Conservation (phyloP, 1,140 invertebrate species). For the Drosophila athabasca region DNA sequence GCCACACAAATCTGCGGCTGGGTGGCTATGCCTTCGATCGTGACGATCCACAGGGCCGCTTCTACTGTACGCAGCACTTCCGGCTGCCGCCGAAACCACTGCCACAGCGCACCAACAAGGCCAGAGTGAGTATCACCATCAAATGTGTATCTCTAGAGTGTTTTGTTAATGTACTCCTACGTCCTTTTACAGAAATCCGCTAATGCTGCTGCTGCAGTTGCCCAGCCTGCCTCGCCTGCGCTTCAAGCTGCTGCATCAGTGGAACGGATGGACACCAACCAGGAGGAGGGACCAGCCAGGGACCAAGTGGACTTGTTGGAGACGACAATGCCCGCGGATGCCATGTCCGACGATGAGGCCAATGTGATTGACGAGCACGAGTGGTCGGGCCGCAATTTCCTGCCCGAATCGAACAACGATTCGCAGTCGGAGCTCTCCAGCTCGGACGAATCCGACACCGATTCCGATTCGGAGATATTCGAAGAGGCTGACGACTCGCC, state of each 20-base stretch:
- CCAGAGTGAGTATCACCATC: slow-evolving; percentile 40
- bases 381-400: slow-evolving; percentile 96
- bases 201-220: slow-evolving; percentile 16
- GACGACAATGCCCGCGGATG: slow-evolving; percentile 84
- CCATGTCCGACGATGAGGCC: slow-evolving; percentile 88
- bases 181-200: slow-evolving; percentile 40
- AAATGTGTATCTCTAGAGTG: neutral
- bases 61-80: slow-evolving; percentile 93
- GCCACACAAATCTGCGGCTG: slow-evolving; percentile 82
- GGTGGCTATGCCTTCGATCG: slow-evolving; percentile 90
- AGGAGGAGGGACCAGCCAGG: neutral
- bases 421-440: slow-evolving; percentile 85
- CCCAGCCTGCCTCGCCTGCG: slow-evolving; percentile 36
- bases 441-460: slow-evolving; percentile 72
- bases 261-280: slow-evolving; percentile 58
- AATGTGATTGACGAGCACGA: slow-evolving; percentile 94
- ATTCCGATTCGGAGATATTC: slow-evolving; percentile 79
- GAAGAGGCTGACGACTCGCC: slow-evolving; percentile 83
- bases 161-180: neutral
- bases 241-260: neutral
- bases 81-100: slow-evolving; percentile 85
- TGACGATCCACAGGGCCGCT: slow-evolving; percentile 89
- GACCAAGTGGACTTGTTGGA: slow-evolving; percentile 86
- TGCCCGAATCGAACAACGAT: slow-evolving; percentile 91
- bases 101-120: slow-evolving; percentile 68